phyloP scores from a whole-genome alignment of 2,888 invertebrate genomes.

The Folsomia candida region DNA sequence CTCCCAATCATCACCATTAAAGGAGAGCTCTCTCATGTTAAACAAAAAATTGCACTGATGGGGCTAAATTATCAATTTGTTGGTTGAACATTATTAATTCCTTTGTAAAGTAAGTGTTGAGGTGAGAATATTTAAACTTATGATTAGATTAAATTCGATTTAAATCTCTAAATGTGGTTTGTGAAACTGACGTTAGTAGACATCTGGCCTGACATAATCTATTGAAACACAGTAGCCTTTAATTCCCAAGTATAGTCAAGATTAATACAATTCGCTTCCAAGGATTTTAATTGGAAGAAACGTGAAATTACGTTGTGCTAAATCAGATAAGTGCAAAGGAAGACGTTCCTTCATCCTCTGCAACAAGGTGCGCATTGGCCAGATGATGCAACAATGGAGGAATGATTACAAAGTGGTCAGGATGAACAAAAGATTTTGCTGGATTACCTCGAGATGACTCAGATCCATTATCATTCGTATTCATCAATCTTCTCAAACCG shows the following conservation, averaged over 20 bases:
- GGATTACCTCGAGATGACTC: not conserved
- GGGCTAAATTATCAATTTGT: not conserved
- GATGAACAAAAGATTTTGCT: not conserved
- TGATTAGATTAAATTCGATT: too few relatives aligned
- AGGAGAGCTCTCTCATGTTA: not conserved
- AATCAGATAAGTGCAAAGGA: not conserved
- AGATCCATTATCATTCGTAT: not conserved
- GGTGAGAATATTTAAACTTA: not conserved
- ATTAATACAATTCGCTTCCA: too few relatives aligned
- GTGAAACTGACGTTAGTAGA: not conserved
- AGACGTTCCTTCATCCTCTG: not conserved
- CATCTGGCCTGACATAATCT: not conserved
- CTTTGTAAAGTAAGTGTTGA: not conserved
- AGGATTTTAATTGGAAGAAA: too few relatives aligned
- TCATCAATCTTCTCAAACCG: not conserved
- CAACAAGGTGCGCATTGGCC: not conserved
- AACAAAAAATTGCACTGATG: not conserved
- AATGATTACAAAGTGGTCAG: not conserved
- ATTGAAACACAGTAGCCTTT: not conserved
- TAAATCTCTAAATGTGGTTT: too few relatives aligned
- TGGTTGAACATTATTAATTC: not conserved
- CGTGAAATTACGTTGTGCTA: not conserved
- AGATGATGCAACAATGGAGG: not conserved
- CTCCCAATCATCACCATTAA: not conserved
- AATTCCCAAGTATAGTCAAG: too few relatives aligned